phyloP scores from a whole-genome alignment of 2,888 invertebrate genomes.

The Drosophila helvetica region DNA sequence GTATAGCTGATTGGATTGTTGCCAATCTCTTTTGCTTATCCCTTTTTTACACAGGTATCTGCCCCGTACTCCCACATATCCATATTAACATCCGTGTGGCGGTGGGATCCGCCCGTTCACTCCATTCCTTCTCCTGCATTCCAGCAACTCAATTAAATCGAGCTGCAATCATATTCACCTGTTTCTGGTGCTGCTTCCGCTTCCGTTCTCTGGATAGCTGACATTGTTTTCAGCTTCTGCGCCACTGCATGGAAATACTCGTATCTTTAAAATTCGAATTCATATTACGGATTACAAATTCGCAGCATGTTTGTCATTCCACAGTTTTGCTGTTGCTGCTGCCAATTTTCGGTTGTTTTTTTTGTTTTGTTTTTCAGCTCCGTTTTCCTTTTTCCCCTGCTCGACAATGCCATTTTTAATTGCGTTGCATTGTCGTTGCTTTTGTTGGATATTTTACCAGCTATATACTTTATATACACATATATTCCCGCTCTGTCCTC shows the following conservation, averaged over 20 bases:
- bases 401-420: conserved; percentile 69
- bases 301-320: conserved; percentile 77
- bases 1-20: conserved; percentile 74
- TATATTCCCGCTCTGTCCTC: conserved; percentile 5
- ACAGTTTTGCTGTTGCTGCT: conserved; percentile 37
- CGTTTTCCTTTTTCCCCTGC: conserved; percentile 6
- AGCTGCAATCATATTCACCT: conserved; percentile 71
- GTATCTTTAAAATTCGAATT: conserved; percentile 66
- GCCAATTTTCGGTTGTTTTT: conserved; percentile 49
- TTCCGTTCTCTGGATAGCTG: conserved; percentile 8
- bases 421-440: conserved; percentile 70
- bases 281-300: conserved; percentile 73
- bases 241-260: conserved; percentile 14
- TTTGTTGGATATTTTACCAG: conserved; percentile 10
- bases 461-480: conserved; percentile 30
- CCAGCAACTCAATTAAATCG: conserved; percentile 72
- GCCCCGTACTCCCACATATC: not conserved
- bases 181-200: conserved; percentile 26
- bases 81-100: conserved; percentile 9
- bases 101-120: conserved; percentile 1
- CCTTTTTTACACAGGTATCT: conserved; percentile 5
- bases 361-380: conserved; percentile 12
- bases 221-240: conserved; percentile 2
- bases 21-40: conserved; percentile 43
- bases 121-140: conserved; percentile 32